A percentile compares a stretch with the other conserved stretches of the same genome.
Conservation (phyloP, 2,888 invertebrate genomes). For the Amblyteles armatorius region DNA sequence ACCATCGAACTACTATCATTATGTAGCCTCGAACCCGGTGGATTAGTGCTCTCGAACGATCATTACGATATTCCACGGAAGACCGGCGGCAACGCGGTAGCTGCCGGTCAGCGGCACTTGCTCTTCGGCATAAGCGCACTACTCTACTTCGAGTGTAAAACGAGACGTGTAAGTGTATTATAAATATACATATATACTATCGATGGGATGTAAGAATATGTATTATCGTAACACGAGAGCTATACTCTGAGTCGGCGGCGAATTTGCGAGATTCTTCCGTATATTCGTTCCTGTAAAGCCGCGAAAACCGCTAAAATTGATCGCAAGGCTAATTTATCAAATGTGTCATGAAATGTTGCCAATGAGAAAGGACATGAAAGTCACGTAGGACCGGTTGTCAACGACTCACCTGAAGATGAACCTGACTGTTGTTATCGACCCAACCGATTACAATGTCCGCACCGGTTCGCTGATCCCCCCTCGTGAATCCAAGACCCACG, state of each 20-base stretch:
- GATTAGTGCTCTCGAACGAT: conserved; percentile 72
- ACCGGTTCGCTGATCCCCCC: conserved; percentile 91
- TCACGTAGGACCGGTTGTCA: conserved; percentile 37
- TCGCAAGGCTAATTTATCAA: not conserved
- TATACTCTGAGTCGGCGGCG: not conserved
- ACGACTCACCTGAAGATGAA: conserved; percentile 92
- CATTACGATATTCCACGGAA: conserved; percentile 71
- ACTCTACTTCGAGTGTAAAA: conserved; percentile 4
- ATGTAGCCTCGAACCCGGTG: conserved; percentile 71
- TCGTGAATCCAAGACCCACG: conserved; percentile 94
- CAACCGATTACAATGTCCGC: conserved; percentile 96
- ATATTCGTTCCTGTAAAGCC: not conserved
- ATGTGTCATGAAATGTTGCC: not conserved
- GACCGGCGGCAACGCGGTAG: conserved; percentile 64
- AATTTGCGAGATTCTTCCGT: conserved; percentile 6
- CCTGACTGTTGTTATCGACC: conserved; percentile 92
- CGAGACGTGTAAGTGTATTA: not conserved
- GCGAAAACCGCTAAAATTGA: conserved; percentile 2
- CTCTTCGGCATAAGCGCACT: conserved; percentile 23
- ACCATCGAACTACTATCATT: conserved; percentile 80
- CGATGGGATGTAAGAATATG: conserved; percentile 10
- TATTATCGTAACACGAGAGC: conserved; percentile 5
- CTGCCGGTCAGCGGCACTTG: conserved; percentile 13
- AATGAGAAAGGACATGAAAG: not conserved
- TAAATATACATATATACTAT: not conserved